Evolutionary conservation across 2,888 invertebrate genomes (phyloP), one percentile per base, ranked within the genome.

Genomic region (Dasysyrphus tricinctus): DNA sequence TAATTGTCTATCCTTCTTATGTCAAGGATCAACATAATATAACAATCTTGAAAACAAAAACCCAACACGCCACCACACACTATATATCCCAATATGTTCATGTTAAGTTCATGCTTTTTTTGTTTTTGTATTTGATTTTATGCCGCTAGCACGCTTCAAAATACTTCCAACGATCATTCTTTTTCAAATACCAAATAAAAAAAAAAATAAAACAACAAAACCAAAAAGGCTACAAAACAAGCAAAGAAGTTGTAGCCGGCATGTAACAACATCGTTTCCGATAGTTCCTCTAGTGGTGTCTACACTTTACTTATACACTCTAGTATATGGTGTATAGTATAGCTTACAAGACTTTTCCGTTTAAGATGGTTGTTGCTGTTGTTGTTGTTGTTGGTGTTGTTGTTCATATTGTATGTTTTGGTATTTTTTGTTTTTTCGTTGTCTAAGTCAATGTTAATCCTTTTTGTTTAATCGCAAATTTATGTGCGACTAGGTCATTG

Each of bases 401-500:
- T 75, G 7, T 47, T 32, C 7, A 14, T 29, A 9, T 32, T 47
- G 47, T 67, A 4, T 70, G 16, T 56, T n/a, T n/a, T 34, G 5
- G 14, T 42, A 12, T 42, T 42, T 42, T 42, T 32, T 32, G 32
- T 57, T 0, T 34, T 34, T 57, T 57, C 24, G 51, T 12, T 59
- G 39, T 65, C 44, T 47, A 65, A 51, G 51, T 37, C 51, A 69
- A 39, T 69, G 69, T 54, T 67, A 69, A 69, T 75, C 61, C 74
- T 80, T 85, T 77, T 69, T 34, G 77, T 51, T 85, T 81, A 81
- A 85, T 85, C 81, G 85, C 44, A 82, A 82, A 82, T 79, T 86
- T 82, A 82, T 79, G 74, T 82, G 82, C 82, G 81, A 81, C 85
- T 81, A 81, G 85, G 77, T 77, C 78, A 78, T 74, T 81, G 81